Percentiles rank a stretch among this genome's conserved stretches.
phyloP scores from a whole-genome alignment of 2,888 invertebrate genomes.

The Pachymerium ferrugineum region DNA sequence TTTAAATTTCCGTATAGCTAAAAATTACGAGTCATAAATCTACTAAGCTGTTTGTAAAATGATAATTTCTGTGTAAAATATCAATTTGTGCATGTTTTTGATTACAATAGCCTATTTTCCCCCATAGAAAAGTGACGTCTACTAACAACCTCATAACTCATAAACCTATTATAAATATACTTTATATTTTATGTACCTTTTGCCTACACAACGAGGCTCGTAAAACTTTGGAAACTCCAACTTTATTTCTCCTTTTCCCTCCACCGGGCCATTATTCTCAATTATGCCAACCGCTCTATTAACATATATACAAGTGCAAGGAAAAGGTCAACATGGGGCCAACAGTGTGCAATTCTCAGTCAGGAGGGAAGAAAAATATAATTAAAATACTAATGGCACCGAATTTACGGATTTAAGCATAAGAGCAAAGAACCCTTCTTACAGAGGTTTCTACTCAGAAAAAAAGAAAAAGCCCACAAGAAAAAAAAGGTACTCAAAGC shows the following conservation, averaged over 20 bases:
- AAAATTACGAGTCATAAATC: background rate
- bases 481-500: background rate
- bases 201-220: background rate
- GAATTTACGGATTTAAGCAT: conserved; percentile 9
- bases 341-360: background rate
- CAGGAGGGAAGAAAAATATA: background rate
- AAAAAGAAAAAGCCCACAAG: background rate
- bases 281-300: conserved; percentile 18
- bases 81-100: background rate
- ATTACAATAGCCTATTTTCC: background rate
- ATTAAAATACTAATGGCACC: conserved; percentile 18
- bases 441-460: background rate
- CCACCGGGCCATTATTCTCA: conserved; percentile 6
- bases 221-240: background rate
- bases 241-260: conserved; percentile 1
- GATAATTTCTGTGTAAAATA: conserved; percentile 17
- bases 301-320: conserved; percentile 18
- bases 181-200: conserved; percentile 21
- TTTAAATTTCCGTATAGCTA: background rate
- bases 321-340: conserved; percentile 18
- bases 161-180: conserved; percentile 15
- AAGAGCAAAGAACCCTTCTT: conserved; percentile 10
- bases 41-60: background rate
- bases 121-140: background rate
- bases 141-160: background rate